Evolutionary conservation across 2,888 invertebrate species (phyloP), one percentile per base, ranked within the genome.

Genomic region (Drosophila meridiana): DNA sequence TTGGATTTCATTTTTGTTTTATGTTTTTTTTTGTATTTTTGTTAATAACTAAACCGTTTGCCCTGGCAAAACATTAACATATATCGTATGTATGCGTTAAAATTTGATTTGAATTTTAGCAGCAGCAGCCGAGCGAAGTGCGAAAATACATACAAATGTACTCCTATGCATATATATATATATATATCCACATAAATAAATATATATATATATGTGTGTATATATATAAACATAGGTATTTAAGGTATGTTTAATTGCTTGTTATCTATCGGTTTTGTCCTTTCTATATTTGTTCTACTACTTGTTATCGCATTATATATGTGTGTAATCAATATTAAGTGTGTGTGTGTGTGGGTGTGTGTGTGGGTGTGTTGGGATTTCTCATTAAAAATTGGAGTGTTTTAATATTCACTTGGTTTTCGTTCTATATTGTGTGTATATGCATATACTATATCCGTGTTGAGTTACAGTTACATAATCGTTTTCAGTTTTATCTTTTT

Each of bases 401-500:
- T 52, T 13, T 40, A 61, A 50, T 55, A 42, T 42, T 42, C n/a
- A 42, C n/a, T 63, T 45, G 63, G 50, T 68, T 63, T 75, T 72
- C 69, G 73, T 69, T 73, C 69, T 85, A 82, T 83, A 80, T 50
- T 69, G 40, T 61, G 48, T 61, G 45, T 71, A 52, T 83, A 57
- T 69, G 59, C 50, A 60, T 83, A 74, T 78, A 66, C 77, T 83
- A 80, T 83, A 83, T 80, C 71, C 71, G 53, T 83, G 60, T 78
- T 82, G 78, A 78, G 84, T 82, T 82, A 83, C 80, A 76, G 69
- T 85, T 86, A 81, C 75, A 75, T 78, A 77, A 76, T 69, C 74
- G 70, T 76, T 71, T 72, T 64, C 36, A 34, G 28, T 67, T 65
- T 81, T 7, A 11, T 36, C 28, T 64, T 63, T 53, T 67, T 36